Evolutionary conservation across 2,888 invertebrate genomes (phyloP), one percentile per base, ranked within the genome.

Genomic region (Ormyrus nitidulus): DNA sequence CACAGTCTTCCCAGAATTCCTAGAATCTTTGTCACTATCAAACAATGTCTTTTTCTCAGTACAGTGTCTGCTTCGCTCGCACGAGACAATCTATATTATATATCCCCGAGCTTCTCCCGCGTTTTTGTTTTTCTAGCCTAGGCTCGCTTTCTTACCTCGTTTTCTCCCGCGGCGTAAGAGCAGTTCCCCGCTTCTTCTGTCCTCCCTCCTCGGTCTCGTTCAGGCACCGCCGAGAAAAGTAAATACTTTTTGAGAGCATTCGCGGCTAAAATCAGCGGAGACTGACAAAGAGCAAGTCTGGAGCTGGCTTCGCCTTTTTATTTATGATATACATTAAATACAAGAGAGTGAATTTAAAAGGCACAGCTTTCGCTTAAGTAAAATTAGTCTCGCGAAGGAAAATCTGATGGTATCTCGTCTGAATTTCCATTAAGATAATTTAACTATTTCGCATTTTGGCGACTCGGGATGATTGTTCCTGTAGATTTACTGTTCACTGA

Each of bases 21-120:
- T 34, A 0, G 69, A 73, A 68, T 78, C 81, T 78, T 81, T 81
- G 78, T 81, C 75, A 74, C 75, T 75, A 75, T 75, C 81, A 78
- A 81, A 78, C 78, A 81, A 81, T 78, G 78, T 78, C 78, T 75
- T 75, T 72, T 75, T 75, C 78, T 62, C 56, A 8, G 7, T 53
- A 56, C 80, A 7, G 69, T 53, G 64, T 80, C 80, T 80, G 64
- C 71, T 48, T 6, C 53, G 44, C 61, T 13, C 68, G 61, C 8
- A 46, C 59, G 51, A 66, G 49, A 49, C 48, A 69, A 34, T 70
- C 66, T 62, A 49, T 79, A 34, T 74, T 62, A 49, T 79, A 34
- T 74, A 66, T 66, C 73, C 54, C 59, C 69, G 59, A 68, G 34
- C 54, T 56, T 64, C 58, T 48, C 56, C 6, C 9, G 34, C 34